Evolutionary conservation across 1,140 invertebrate genomes (phyloP).

Genomic region (Euglossa dilemma): DNA sequence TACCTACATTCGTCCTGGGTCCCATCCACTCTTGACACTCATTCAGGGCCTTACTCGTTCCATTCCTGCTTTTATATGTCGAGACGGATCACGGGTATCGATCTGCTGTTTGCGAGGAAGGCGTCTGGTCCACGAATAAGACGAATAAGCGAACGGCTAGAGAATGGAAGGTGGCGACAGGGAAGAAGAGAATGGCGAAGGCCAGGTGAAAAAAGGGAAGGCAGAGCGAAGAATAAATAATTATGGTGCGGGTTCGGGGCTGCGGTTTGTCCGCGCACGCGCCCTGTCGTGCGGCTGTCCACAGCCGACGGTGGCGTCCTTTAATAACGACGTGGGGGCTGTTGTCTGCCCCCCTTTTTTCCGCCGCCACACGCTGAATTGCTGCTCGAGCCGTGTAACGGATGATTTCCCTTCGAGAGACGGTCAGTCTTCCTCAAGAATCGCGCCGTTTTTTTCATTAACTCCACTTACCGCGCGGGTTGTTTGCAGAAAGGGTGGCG

Average conservation of each 20-base stretch:
- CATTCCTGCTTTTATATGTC: too few relatives aligned
- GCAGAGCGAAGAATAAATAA: slow-evolving; percentile 75
- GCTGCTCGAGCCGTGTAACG: background rate
- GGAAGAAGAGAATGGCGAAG: slow-evolving; percentile 62
- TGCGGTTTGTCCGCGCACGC: slow-evolving; percentile 73
- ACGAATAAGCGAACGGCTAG: background rate
- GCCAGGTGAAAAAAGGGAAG: slow-evolving; percentile 64
- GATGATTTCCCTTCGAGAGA: background rate
- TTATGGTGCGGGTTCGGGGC: slow-evolving; percentile 74
- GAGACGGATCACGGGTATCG: too few relatives aligned
- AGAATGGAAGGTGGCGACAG: slow-evolving; percentile 9
- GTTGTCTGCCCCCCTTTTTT: slow-evolving; percentile 32
- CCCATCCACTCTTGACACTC: too few relatives aligned
- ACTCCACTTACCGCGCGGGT: background rate
- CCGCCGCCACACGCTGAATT: slow-evolving; percentile 3
- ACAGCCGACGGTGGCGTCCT: slow-evolving; percentile 50
- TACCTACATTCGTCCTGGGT: too few relatives aligned
- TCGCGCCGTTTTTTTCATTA: slow-evolving; percentile 34
- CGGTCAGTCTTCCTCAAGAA: slow-evolving; percentile 2
- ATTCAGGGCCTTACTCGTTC: too few relatives aligned
- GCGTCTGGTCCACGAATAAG: too few relatives aligned
- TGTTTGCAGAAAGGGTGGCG: slow-evolving; percentile 24
- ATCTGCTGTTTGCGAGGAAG: background rate
- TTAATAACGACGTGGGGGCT: slow-evolving; percentile 62
- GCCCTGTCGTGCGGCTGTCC: slow-evolving; percentile 65